Base-by-base conservation (phyloP, 2,888 invertebrate genomes). In the Zelleria hepariella region DNA sequence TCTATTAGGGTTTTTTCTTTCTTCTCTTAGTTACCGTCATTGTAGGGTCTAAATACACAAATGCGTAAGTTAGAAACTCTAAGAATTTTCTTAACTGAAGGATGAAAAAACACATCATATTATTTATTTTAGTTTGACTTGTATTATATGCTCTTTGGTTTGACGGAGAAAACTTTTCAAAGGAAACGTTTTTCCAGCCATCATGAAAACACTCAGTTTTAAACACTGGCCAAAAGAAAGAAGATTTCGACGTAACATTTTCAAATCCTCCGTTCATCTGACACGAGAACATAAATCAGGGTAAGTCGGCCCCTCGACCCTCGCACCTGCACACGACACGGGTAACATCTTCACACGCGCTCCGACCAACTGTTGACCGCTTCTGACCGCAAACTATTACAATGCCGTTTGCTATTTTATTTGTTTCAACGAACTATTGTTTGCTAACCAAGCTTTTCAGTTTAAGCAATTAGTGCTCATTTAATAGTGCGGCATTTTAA, bases 301-400 rank as follows among this genome's bases (percentile, higher is more conserved):
- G 51, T 59, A 58, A 57, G 57, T 55, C 20, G 20, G 56, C 56
- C 51, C 52, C 25, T 47, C 61, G 57, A 58, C 58, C 57, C 23
- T 32, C 51, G 59, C 73, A 68, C 65, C 66, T 74, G 74, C 64
- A 53, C 62, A 49, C 64, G 68, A 70, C 73, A 67, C 58, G 58
- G 63, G 66, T 58, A n/a, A 51, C 67, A 56, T 71, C 67, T 67
- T 67, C 49, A 65, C 66, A 42, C 32, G 32, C 10, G 32, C 32
- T 51, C 51, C 65, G 63, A 60, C 60, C 49, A 21, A 58, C 27
- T 47, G 48, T 65, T 10, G 32, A 42, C 32, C 32, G 32, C 67
- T 68, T 67, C 70, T 54, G 53, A 66, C 70, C 68, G 64, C 67
- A 63, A 62, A 63, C 64, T 65, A 58, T 20, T 53, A 32, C 10